These are phyloP conservation scores for Noctuana brunneofusca DNA, from an alignment of 2,888 invertebrate species.

Conservation along the genomic window DNA sequence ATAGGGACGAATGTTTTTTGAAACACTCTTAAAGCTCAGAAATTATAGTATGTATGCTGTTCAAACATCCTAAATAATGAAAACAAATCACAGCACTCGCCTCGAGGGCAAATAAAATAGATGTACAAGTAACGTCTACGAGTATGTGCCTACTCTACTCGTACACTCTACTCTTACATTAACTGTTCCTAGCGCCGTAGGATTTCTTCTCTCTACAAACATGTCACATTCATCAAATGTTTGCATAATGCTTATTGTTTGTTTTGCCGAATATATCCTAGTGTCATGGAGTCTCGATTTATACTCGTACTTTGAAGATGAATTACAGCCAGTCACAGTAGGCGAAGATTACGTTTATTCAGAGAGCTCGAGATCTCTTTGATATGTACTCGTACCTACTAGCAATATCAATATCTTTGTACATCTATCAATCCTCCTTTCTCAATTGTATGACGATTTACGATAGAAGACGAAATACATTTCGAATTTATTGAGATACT, in stretches of 20 bases:
- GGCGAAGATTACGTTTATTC: conserved; percentile 2
- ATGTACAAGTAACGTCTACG: conserved; percentile 9
- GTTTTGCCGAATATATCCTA: conserved; percentile 19
- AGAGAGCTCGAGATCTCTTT: not conserved
- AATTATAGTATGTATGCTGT: not conserved
- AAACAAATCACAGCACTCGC: conserved; percentile 27
- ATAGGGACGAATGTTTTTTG: too few species aligned
- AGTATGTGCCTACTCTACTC: conserved; percentile 14
- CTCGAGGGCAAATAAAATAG: conserved; percentile 13
- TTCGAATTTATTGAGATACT: too few species aligned
- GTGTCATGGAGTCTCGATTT: not conserved
- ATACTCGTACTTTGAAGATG: not conserved
- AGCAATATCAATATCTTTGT: too few species aligned
- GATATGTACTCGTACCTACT: too few species aligned
- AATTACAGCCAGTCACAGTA: conserved; percentile 2
- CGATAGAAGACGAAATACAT: too few species aligned
- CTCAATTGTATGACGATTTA: too few species aligned
- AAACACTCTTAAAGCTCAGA: too few species aligned
- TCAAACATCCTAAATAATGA: conserved; percentile 9
- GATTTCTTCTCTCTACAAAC: conserved; percentile 13
- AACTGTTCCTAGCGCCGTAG: conserved; percentile 1
- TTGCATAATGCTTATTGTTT: conserved; percentile 17
- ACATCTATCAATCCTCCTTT: too few species aligned
- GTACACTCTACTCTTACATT: conserved; percentile 7
- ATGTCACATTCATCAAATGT: conserved; percentile 27